phyloP scores from a whole-genome alignment of 2,797 vertebrate genomes.

The Falco cherrug region DNA sequence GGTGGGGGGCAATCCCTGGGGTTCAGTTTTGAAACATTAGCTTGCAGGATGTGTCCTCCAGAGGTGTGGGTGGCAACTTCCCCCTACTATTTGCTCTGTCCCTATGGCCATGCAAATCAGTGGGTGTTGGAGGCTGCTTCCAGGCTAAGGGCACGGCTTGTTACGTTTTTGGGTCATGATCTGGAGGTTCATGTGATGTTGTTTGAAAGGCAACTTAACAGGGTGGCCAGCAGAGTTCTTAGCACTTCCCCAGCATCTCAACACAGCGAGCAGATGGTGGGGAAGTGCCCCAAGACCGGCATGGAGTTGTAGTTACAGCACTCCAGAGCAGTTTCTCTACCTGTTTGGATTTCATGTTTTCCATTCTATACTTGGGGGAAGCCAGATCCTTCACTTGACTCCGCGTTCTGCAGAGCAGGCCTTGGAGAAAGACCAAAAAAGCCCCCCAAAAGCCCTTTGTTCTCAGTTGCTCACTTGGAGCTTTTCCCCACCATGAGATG shows the following conservation, averaged over 20 bases:
- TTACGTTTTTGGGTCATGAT: not conserved
- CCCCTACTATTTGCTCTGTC: constrained; percentile 46
- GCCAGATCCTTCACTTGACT: not conserved
- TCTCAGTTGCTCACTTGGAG: constrained; percentile 8
- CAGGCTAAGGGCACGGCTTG: not conserved
- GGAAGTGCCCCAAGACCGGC: constrained; percentile 38
- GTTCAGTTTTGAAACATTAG: constrained; percentile 55
- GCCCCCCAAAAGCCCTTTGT: not conserved
- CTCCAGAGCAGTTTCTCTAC: constrained; percentile 26
- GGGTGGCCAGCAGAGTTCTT: not conserved
- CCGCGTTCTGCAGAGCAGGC: not conserved
- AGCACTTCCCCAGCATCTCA: constrained; percentile 54
- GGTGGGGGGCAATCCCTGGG: not conserved
- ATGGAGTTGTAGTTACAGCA: not conserved
- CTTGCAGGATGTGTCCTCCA: constrained; percentile 61
- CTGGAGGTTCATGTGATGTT: not conserved
- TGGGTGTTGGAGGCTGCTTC: constrained; percentile 53
- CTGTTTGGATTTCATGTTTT: constrained; percentile 13
- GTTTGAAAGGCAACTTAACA: constrained; percentile 6
- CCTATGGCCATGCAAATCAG: constrained; percentile 6
- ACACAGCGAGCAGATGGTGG: constrained; percentile 7
- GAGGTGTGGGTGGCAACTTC: constrained; percentile 52
- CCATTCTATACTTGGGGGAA: not conserved
- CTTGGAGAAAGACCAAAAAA: not conserved
- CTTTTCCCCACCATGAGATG: not conserved